Evolutionary conservation across 2,113 vertebrate species (phyloP), one percentile per base, ranked within the genome.

Genomic region (Cyprinodon brontotheroides): DNA sequence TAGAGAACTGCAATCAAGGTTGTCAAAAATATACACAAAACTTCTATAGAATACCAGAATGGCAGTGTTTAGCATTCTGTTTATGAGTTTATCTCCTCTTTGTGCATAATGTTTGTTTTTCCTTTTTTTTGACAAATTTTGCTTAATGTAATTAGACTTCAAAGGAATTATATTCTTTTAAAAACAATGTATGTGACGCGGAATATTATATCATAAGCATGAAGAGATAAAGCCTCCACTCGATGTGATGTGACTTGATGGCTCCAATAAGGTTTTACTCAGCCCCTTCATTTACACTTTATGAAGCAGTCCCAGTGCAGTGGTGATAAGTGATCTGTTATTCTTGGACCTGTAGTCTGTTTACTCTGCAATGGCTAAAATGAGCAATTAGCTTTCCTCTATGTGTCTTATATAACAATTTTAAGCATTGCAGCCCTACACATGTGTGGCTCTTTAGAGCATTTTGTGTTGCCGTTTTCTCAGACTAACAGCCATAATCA

Each of bases 381-480:
- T n/a, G 36, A 11, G 57, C 43, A 50, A 67, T 64, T 61, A 63
- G 63, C 12, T 66, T 41, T 70, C 40, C 20, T 36, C 63, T 10
- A 40, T n/a, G 17, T 17, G 15, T 13, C 40, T 62, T 50, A 45
- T 36, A 0, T 48, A 40, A 68, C 63, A 41, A 4, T 37, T 53
- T 40, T 68, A n/a, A 3, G 61, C 20, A 68, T 43, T 59, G 66
- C 75, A 74, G 75, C 20, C 17, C 6, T 40, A 53, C 63, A 67
- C 48, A 40, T 41, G 69, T 41, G 69, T 71, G 73, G 39, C 64
- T 66, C 29, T 59, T 75, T 61, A 41, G 63, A 20, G 61, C 36
- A 2, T n/a, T 40, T 59, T n/a, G 29, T 48, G 36, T 11, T 22
- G 13, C 57, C 59, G 65, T 17, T 64, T 70, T n/a, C n/a, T 68